Conservation (phyloP, 1,140 invertebrate genomes). For the Macrobrachium rosenbergii region DNA sequence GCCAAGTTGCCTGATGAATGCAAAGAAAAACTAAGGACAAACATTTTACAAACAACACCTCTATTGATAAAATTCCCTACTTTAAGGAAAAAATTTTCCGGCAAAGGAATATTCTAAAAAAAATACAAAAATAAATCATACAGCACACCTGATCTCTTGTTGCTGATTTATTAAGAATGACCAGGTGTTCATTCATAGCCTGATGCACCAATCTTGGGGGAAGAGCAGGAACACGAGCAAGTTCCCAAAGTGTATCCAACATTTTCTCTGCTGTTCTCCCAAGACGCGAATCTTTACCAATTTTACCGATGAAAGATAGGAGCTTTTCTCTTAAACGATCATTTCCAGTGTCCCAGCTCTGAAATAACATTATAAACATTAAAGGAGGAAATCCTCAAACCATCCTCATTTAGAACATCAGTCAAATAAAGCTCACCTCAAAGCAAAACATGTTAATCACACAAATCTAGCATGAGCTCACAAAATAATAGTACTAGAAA, state of each 20-base stretch:
- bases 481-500: too few species aligned
- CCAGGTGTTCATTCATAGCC: slow-evolving; percentile 73
- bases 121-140: neutral
- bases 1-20: too few species aligned
- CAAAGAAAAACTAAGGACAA: neutral
- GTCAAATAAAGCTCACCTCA: too few species aligned
- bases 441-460: too few species aligned
- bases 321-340: slow-evolving; percentile 73
- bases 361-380: slow-evolving; percentile 55
- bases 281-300: slow-evolving; percentile 72
- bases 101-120: neutral
- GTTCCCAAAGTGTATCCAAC: slow-evolving; percentile 73
- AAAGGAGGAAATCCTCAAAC: neutral
- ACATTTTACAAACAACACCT: neutral
- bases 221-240: slow-evolving; percentile 71
- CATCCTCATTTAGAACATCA: too few species aligned
- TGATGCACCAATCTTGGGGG: slow-evolving; percentile 72
- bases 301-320: slow-evolving; percentile 72
- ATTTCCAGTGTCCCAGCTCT: slow-evolving; percentile 73
- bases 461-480: too few species aligned
- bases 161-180: slow-evolving; percentile 72
- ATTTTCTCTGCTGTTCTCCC: slow-evolving; percentile 69
- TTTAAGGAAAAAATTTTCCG: neutral
- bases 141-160: slow-evolving; percentile 71
- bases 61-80: too few species aligned